Evolutionary conservation across 2,888 invertebrate species (phyloP), one percentile per base, ranked within the genome.

Genomic region (Entomobrya proxima): DNA sequence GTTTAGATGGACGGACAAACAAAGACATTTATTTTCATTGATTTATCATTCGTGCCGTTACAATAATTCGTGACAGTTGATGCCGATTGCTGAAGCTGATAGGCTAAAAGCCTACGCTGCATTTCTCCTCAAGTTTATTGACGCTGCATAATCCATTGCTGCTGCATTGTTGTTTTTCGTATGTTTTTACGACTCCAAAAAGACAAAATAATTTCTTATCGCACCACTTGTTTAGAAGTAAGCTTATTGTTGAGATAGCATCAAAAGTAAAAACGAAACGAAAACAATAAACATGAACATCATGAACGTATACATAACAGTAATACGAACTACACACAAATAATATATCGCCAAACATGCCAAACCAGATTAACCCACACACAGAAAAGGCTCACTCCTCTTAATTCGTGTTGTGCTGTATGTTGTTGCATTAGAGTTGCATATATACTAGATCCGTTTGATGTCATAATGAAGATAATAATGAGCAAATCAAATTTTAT

Each of bases 401-500:
- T n/a, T n/a, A 24, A 30, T 9, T 58, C 30, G 30, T 58, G 11
- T 58, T n/a, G 30, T 58, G n/a, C n/a, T n/a, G 30, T 30, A 27
- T 58, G 1, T 18, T n/a, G n/a, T 6, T 64, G n/a, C n/a, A 64
- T 4, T 32, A 27, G 7, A n/a, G 1, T 64, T 35, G 35, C 15
- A 32, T 30, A 32, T 27, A 61, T n/a, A n/a, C n/a, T 40, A 40
- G 44, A 40, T 40, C 15, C 7, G n/a, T 6, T 64, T 37, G 32
- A 24, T 64, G n/a, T 35, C 18, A 37, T 64, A n/a, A 64, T 64
- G 35, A 18, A 35, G 64, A 58, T 32, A 58, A 64, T 64, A 35
- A 67, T 78, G 78, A 67, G 18, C 50, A 64, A 78, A 78, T 78
- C 67, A 64, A 30, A 78, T 67, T 78, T 64, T 78, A 67, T 78